Conservation (phyloP, 2,113 vertebrate genomes). For the Leptosomus discolor region DNA sequence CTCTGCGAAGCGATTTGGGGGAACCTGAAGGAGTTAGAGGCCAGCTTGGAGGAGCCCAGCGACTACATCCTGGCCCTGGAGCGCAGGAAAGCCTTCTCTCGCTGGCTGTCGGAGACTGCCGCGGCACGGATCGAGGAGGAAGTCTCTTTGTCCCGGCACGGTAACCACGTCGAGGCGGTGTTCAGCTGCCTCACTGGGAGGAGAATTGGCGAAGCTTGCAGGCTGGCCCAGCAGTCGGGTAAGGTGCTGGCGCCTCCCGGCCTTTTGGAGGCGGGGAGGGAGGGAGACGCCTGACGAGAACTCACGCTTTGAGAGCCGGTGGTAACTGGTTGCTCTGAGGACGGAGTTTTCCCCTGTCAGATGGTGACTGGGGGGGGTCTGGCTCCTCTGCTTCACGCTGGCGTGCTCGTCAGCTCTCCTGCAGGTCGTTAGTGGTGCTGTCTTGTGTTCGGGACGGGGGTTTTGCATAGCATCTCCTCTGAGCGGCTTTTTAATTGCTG, state of each 20-base stretch:
- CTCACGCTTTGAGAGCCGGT: not conserved
- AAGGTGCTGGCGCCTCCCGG: not conserved
- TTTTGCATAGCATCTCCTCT: not conserved
- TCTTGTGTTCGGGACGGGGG: not conserved
- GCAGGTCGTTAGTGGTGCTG: not conserved
- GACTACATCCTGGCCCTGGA: slow-evolving; percentile 82
- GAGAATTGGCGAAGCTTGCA: slow-evolving; percentile 88
- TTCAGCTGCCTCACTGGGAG: slow-evolving; percentile 93
- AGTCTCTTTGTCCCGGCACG: slow-evolving; percentile 67
- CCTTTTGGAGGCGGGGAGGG: too few relatives aligned
- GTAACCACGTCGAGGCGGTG: slow-evolving; percentile 78
- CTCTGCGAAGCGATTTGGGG: slow-evolving; percentile 92
- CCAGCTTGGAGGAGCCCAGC: slow-evolving; percentile 61
- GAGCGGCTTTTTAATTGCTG: not conserved
- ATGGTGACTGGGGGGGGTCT: not conserved
- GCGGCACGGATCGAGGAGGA: slow-evolving; percentile 82
- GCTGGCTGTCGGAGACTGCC: slow-evolving; percentile 84
- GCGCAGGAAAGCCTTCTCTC: slow-evolving; percentile 85
- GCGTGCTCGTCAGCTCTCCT: not conserved
- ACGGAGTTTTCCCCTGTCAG: accelerated
- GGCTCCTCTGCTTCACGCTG: accelerated
- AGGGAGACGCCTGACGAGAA: too few relatives aligned
- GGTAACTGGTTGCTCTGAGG: not conserved
- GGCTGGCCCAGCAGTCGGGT: slow-evolving; percentile 89
- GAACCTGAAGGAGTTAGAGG: slow-evolving; percentile 73